phyloP scores from a whole-genome alignment of 2,888 invertebrate species.

The Drosophila formosana region DNA sequence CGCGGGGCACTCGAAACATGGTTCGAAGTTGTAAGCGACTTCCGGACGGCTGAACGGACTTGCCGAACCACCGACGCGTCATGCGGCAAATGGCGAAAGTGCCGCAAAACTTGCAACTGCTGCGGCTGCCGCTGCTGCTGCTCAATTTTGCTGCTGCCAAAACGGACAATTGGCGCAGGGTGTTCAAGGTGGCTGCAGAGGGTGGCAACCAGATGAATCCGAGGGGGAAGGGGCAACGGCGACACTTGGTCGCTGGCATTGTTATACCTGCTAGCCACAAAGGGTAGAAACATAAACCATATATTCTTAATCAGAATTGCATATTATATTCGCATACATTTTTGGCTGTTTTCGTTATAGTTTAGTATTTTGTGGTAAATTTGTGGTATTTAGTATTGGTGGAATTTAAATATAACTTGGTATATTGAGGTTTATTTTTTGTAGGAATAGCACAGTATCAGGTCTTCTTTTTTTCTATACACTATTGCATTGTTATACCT shows the following conservation, averaged over 20 bases:
- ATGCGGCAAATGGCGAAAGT: slow-evolving; percentile 35
- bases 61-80: slow-evolving; percentile 33
- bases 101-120: slow-evolving; percentile 53
- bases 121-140: slow-evolving; percentile 13
- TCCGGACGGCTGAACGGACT: slow-evolving; percentile 48
- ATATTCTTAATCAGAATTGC: no score
- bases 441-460: no score
- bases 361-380: no score
- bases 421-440: no score
- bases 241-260: slow-evolving; percentile 51
- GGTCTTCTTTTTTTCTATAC: no score
- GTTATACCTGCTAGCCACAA: no score
- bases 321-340: no score
- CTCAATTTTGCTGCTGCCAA: slow-evolving; percentile 23
- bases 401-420: no score
- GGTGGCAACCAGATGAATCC: background rate
- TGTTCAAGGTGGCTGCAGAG: slow-evolving; percentile 1
- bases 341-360: no score
- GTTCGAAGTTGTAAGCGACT: slow-evolving; percentile 61
- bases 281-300: no score
- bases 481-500: no score
- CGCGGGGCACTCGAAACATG: slow-evolving; percentile 37
- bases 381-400: no score
- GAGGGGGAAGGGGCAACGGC: slow-evolving; percentile 10
- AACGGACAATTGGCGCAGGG: slow-evolving; percentile 32